Percentiles rank a stretch among this genome's conserved stretches.
Conservation (phyloP, 2,888 invertebrate species). For the Xanthorhoe designata region DNA sequence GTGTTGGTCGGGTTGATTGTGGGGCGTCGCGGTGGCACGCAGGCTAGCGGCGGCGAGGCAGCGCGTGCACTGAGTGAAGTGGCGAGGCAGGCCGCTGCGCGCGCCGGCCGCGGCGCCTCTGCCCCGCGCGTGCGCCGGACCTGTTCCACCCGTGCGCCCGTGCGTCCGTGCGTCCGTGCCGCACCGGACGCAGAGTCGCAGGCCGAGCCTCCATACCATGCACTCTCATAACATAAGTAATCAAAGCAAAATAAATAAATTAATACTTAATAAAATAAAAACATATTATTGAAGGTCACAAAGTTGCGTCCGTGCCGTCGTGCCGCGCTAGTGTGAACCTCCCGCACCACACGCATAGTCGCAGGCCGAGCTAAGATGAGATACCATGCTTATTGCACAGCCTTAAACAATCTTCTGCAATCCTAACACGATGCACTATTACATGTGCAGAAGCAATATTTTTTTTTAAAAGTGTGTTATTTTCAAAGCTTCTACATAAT, state of each 20-base stretch:
- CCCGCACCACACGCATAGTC: no score
- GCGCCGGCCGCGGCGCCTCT: constrained; percentile 65
- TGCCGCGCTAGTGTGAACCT: no score
- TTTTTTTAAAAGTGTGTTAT: no score
- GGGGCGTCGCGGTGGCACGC: constrained; percentile 55
- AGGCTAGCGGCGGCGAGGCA: constrained; percentile 75
- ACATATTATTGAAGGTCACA: no score
- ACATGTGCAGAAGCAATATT: no score
- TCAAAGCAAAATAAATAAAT: background rate
- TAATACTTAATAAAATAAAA: no score
- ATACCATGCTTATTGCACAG: no score
- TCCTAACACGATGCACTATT: no score
- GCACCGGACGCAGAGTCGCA: constrained; percentile 46
- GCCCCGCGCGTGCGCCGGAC: constrained; percentile 80
- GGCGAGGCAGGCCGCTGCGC: constrained; percentile 59
- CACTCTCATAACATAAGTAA: background rate
- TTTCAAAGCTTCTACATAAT: no score
- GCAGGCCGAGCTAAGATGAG: no score
- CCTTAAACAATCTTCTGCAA: no score
- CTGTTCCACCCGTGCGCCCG: constrained; percentile 61
- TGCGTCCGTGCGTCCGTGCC: constrained; percentile 57
- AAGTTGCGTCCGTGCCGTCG: no score
- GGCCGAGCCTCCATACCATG: constrained; percentile 19
- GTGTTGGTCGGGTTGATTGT: constrained; percentile 51
- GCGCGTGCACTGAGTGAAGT: constrained; percentile 79